phyloP scores from a whole-genome alignment of 1,140 invertebrate genomes.

The Heterodera carotae region DNA sequence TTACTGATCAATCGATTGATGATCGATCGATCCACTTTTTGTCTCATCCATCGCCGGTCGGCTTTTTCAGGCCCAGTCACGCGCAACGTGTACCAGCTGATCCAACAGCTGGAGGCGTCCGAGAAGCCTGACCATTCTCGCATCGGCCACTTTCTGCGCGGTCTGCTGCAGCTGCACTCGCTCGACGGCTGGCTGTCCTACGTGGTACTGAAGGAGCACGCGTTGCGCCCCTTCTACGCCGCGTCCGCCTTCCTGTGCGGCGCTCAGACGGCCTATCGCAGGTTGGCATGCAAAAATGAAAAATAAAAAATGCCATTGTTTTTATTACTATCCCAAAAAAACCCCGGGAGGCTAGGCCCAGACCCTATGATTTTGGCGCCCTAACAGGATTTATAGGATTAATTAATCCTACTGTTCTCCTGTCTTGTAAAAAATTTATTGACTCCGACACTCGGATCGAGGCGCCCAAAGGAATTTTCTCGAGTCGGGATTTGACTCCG shows the following conservation, averaged over 20 bases:
- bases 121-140: slow-evolving; percentile 63
- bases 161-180: slow-evolving; percentile 49
- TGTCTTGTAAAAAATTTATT: too few relatives aligned
- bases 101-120: slow-evolving; percentile 51
- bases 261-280: slow-evolving; percentile 58
- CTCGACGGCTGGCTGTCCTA: slow-evolving; percentile 52
- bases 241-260: slow-evolving; percentile 57
- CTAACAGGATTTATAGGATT: too few relatives aligned
- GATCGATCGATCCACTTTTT: too few relatives aligned
- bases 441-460: too few relatives aligned
- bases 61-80: slow-evolving; percentile 51
- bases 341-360: too few relatives aligned
- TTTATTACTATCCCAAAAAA: neutral
- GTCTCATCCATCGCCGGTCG: too few relatives aligned
- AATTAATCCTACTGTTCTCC: too few relatives aligned
- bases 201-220: slow-evolving; percentile 63
- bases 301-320: neutral
- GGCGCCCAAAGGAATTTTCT: too few relatives aligned
- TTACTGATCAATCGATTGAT: too few relatives aligned
- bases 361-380: too few relatives aligned
- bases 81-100: slow-evolving; percentile 49
- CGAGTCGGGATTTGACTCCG: too few relatives aligned
- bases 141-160: slow-evolving; percentile 55
- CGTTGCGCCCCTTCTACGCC: slow-evolving; percentile 49
- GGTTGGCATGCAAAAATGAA: neutral